Evolutionary conservation across 2,888 invertebrate species (phyloP).

Genomic region (Nysson spinosus): DNA sequence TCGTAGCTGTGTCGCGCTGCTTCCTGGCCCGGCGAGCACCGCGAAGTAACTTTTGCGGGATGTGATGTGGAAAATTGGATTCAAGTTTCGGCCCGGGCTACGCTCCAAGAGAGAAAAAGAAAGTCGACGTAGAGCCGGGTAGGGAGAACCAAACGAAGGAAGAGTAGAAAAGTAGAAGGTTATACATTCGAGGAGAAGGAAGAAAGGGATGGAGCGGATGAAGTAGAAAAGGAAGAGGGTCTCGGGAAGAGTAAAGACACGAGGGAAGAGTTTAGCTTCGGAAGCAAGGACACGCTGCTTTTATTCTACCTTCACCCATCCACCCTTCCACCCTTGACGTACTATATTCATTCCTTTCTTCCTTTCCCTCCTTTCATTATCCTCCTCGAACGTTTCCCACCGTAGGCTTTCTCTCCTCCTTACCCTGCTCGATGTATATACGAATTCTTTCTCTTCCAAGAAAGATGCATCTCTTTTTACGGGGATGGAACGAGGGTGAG

Average conservation of each 20-base stretch:
- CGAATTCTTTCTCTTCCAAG: too few relatives aligned
- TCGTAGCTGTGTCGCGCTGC: constrained; percentile 55
- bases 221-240: neutral
- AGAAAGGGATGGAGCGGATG: constrained; percentile 6
- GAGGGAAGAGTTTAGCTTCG: constrained; percentile 45
- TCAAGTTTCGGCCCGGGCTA: constrained; percentile 72
- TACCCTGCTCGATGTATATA: neutral
- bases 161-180: too few relatives aligned
- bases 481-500: too few relatives aligned
- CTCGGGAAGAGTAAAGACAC: constrained; percentile 32
- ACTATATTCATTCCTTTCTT: neutral
- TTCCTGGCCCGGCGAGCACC: constrained; percentile 54
- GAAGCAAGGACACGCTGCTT: constrained; percentile 51
- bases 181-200: neutral
- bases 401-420: neutral
- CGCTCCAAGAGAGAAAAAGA: constrained; percentile 35
- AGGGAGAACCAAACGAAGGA: constrained; percentile 31
- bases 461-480: too few relatives aligned
- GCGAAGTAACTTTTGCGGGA: constrained; percentile 73
- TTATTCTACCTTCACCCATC: constrained; percentile 40
- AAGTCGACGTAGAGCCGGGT: constrained; percentile 38
- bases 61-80: constrained; percentile 74
- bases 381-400: neutral
- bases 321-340: constrained; percentile 2
- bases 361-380: neutral